Conservation (phyloP, 1,140 invertebrate species). For the Anastatus disparis region DNA sequence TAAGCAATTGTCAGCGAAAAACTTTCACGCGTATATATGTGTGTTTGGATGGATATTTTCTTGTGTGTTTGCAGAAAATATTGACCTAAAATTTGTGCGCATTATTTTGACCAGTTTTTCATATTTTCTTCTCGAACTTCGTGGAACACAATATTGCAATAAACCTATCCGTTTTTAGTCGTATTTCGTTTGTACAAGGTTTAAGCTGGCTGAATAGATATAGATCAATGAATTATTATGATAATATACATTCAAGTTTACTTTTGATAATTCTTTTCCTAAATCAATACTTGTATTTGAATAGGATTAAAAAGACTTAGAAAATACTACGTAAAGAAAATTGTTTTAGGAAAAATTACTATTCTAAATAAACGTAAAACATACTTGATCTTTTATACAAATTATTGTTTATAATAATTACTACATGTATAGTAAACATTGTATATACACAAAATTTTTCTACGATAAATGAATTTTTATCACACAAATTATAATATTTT, state of each 20-base stretch:
- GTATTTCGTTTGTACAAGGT: constrained; percentile 32
- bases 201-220: neutral
- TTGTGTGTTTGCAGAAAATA: constrained; percentile 60
- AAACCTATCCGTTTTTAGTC: constrained; percentile 30
- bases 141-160: constrained; percentile 7
- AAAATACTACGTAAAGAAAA: too few relatives aligned
- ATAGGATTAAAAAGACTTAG: too few relatives aligned
- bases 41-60: constrained; percentile 21
- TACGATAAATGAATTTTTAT: too few relatives aligned
- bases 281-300: too few relatives aligned
- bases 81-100: constrained; percentile 52
- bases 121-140: constrained; percentile 30
- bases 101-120: constrained; percentile 37
- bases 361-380: too few relatives aligned
- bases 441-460: too few relatives aligned
- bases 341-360: too few relatives aligned
- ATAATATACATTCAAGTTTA: neutral
- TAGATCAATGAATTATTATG: constrained; percentile 4
- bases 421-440: too few relatives aligned
- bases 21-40: neutral
- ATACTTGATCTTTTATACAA: too few relatives aligned
- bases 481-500: too few relatives aligned
- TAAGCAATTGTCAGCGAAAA: neutral
- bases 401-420: too few relatives aligned
- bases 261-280: neutral